Conservation (phyloP, 2,888 invertebrate species). For the Andrena haemorrhoa region DNA sequence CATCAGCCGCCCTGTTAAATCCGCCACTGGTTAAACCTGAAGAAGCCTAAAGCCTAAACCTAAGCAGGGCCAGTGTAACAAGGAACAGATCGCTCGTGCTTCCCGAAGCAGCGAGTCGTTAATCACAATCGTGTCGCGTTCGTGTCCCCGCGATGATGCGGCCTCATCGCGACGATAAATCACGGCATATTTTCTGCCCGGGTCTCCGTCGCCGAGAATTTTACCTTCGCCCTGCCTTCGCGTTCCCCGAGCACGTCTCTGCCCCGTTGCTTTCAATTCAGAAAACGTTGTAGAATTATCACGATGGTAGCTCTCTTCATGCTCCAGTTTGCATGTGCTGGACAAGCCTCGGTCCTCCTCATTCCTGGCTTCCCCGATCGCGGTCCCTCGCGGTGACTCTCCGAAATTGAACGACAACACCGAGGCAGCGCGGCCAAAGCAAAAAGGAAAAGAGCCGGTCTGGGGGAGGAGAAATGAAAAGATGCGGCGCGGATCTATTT, state of each 20-base stretch:
- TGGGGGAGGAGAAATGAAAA: conserved; percentile 35
- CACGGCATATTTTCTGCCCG: conserved; percentile 20
- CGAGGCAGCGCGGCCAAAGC: conserved; percentile 15
- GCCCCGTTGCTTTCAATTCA: background rate
- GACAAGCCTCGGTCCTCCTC: background rate
- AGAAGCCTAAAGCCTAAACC: background rate
- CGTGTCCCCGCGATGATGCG: conserved; percentile 29
- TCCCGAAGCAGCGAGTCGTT: conserved; percentile 38
- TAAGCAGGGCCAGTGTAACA: conserved; percentile 20
- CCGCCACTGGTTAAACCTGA: too few species aligned
- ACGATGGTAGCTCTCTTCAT: background rate
- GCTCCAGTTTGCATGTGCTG: background rate
- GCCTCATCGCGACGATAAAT: conserved; percentile 31
- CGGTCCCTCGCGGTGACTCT: conserved; percentile 38
- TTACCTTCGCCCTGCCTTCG: background rate
- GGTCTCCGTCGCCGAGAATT: background rate
- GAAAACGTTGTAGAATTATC: background rate
- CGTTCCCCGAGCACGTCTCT: background rate
- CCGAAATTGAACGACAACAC: conserved; percentile 50
- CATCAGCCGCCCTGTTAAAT: too few species aligned
- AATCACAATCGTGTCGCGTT: conserved; percentile 47
- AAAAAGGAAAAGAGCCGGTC: conserved; percentile 36
- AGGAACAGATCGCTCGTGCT: conserved; percentile 15
- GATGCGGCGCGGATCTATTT: conserved; percentile 57
- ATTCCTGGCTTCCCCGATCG: conserved; percentile 16